Conservation (phyloP, 2,797 vertebrate genomes). For the Macropus fuliginosus region DNA sequence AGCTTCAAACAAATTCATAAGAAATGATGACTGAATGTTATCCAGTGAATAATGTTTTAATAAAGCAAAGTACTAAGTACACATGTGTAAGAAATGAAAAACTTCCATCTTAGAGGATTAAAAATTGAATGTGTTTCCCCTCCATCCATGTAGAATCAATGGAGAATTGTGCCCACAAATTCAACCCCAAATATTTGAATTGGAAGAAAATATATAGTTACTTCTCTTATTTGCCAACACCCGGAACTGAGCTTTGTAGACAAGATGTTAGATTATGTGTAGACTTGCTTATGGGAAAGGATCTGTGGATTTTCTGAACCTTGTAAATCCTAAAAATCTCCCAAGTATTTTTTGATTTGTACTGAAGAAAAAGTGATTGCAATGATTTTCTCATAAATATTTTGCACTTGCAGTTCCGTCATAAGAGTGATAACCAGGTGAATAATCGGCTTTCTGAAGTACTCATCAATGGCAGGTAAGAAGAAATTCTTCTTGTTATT, state of each 20-base stretch:
- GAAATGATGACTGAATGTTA: conserved; percentile 23
- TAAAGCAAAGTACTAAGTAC: conserved; percentile 45
- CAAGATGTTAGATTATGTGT: conserved; percentile 4
- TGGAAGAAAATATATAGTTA: not conserved
- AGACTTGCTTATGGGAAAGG: not conserved
- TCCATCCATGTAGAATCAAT: not conserved
- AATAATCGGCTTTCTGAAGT: conserved; percentile 90
- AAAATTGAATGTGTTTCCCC: conserved; percentile 49
- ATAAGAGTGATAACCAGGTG: conserved; percentile 89
- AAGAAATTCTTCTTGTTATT: conserved; percentile 19
- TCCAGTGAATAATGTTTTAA: conserved; percentile 35
- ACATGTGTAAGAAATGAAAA: conserved; percentile 60
- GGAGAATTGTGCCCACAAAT: conserved; percentile 17
- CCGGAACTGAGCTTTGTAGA: not conserved
- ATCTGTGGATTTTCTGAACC: not conserved
- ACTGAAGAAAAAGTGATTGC: conserved; percentile 8
- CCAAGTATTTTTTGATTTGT: not conserved
- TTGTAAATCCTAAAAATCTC: not conserved
- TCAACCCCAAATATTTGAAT: conserved; percentile 24
- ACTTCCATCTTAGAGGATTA: conserved; percentile 39
- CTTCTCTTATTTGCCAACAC: not conserved
- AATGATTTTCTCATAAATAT: conserved; percentile 31
- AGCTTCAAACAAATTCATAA: conserved; percentile 69
- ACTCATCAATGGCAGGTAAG: conserved; percentile 88
- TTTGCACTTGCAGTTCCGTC: conserved; percentile 85